Conservation (phyloP, 2,113 vertebrate genomes). For the Sapajus apella region DNA sequence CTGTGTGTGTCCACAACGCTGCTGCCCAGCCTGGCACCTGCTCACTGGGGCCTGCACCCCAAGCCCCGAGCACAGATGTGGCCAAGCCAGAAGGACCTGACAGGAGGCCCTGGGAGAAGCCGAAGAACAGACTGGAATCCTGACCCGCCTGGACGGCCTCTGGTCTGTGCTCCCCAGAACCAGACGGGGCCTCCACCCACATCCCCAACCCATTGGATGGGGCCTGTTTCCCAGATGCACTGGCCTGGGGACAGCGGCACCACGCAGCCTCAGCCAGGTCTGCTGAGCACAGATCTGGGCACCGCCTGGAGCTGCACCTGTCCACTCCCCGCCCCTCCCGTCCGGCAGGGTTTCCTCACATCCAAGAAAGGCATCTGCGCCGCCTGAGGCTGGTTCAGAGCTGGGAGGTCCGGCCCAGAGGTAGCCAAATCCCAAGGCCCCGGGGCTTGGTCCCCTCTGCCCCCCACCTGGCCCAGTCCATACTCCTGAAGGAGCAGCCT, state of each 20-base stretch:
- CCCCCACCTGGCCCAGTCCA: not conserved
- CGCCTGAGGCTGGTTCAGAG: not conserved
- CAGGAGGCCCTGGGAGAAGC: accelerated
- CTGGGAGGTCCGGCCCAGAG: not conserved
- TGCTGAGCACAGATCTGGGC: no score
- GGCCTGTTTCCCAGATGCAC: not conserved
- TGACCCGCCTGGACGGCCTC: no score
- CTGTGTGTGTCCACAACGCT: constrained; percentile 52
- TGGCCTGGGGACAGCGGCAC: not conserved
- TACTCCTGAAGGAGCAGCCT: not conserved
- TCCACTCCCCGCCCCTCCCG: not conserved
- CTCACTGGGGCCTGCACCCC: not conserved
- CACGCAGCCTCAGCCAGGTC: not conserved
- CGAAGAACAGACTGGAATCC: not conserved
- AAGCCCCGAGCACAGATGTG: not conserved
- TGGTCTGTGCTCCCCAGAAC: not conserved
- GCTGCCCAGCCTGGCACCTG: constrained; percentile 27
- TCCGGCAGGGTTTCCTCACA: not conserved
- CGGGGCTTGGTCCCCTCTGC: not conserved
- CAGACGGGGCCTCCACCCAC: not conserved
- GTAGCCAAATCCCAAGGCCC: not conserved
- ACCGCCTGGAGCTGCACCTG: not conserved
- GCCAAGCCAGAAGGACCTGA: not conserved
- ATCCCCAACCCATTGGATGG: not conserved
- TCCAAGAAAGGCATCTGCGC: not conserved